Conservation (phyloP, 2,113 vertebrate genomes). For the Dolichallabes microphthalmus region DNA sequence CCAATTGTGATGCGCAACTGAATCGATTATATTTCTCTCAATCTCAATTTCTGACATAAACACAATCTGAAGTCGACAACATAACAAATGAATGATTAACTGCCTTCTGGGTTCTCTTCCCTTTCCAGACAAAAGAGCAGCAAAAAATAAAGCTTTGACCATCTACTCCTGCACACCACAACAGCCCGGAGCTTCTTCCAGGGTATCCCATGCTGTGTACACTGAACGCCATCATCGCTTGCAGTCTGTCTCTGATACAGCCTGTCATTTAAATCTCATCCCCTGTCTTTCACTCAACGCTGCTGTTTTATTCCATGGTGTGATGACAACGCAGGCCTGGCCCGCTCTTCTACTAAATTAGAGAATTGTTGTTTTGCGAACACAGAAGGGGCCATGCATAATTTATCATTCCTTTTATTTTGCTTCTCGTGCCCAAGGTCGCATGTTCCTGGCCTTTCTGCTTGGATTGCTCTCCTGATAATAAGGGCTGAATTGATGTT, state of each 20-base stretch:
- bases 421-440: slow-evolving; percentile 33
- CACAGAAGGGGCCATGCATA: slow-evolving; percentile 37
- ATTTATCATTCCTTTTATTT: slow-evolving; percentile 40
- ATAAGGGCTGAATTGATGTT: slow-evolving; percentile 25
- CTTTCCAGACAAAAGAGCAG: not conserved
- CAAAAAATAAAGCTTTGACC: not conserved
- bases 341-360: slow-evolving; percentile 39
- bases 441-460: slow-evolving; percentile 18
- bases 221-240: not conserved
- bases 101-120: not conserved
- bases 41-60: not conserved
- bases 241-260: not conserved
- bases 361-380: slow-evolving; percentile 34
- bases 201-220: not conserved
- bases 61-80: not conserved
- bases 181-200: slow-evolving; percentile 4
- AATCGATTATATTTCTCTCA: too few relatives aligned
- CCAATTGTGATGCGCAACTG: too few relatives aligned
- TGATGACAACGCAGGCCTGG: slow-evolving; percentile 24
- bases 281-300: not conserved
- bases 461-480: slow-evolving; percentile 8
- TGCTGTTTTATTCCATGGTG: not conserved
- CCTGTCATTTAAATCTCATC: not conserved
- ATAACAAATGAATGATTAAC: not conserved
- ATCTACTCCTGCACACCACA: not conserved